A percentile compares a stretch with the other conserved stretches of the same genome.
phyloP scores from a whole-genome alignment of 2,888 invertebrate species.

The Platycheirus albimanus region DNA sequence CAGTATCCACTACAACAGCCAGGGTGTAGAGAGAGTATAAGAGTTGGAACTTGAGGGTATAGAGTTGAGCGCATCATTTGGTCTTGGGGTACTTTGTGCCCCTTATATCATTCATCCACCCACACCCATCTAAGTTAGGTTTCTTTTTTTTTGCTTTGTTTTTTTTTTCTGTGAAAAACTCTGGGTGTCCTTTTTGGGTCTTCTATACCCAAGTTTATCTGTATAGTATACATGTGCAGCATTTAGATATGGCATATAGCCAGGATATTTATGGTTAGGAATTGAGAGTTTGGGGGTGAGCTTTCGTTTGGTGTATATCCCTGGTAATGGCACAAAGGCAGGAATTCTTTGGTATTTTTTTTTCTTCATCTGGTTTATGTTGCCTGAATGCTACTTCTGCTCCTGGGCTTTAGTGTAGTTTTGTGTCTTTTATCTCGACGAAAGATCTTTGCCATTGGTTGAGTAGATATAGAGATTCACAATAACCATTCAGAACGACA shows the following conservation, averaged over 20 bases:
- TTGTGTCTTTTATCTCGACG: conserved; percentile 75
- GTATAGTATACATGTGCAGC: conserved; percentile 61
- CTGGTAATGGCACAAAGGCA: conserved; percentile 65
- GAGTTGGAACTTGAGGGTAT: conserved; percentile 38
- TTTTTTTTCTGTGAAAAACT: too few relatives aligned
- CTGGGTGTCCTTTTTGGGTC: conserved; percentile 60
- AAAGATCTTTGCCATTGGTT: conserved; percentile 76
- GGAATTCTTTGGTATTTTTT: conserved; percentile 40
- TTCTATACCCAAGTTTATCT: conserved; percentile 20
- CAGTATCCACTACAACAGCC: conserved; percentile 36
- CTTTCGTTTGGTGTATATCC: conserved; percentile 41
- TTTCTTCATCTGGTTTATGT: conserved; percentile 32
- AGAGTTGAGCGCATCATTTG: conserved; percentile 45
- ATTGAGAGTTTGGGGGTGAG: conserved; percentile 29
- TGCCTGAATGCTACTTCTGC: conserved; percentile 53
- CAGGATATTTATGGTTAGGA: conserved; percentile 68
- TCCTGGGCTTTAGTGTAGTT: conserved; percentile 58
- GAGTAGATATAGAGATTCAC: conserved; percentile 74
- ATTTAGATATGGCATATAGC: conserved; percentile 70
- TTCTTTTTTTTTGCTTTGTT: conserved; percentile 14
- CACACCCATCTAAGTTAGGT: conserved; percentile 21
- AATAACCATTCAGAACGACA: conserved; percentile 76
- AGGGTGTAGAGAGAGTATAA: neutral
- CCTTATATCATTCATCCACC: conserved; percentile 63
- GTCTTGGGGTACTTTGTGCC: conserved; percentile 64